These are phyloP conservation scores for Stylophora pistillata DNA, from an alignment of 64 coral and sea anemone species.

Conservation along the genomic window DNA sequence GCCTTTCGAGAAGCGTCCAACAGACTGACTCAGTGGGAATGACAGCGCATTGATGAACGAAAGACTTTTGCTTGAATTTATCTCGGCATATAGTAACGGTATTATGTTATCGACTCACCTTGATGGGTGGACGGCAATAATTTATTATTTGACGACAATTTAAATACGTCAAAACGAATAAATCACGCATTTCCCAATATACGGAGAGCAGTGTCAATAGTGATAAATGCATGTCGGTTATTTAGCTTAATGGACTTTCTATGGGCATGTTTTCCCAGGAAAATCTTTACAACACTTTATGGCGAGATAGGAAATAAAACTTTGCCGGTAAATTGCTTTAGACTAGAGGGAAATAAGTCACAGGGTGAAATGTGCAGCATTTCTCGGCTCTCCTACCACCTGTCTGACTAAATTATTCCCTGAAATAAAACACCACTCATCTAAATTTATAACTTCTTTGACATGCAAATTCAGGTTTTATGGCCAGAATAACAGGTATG, in stretches of 20 bases:
- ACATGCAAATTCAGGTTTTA: conserved; percentile 57
- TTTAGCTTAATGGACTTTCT: background rate
- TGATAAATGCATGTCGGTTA: background rate
- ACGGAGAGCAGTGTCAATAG: conserved; percentile 18
- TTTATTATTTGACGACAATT: conserved; percentile 47
- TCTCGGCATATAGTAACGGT: background rate
- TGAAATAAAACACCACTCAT: conserved; percentile 3
- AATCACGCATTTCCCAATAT: conserved; percentile 20
- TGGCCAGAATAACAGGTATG: conserved; percentile 54
- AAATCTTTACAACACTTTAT: background rate
- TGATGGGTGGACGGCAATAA: background rate
- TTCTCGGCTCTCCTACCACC: conserved; percentile 12
- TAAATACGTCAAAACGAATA: conserved; percentile 35
- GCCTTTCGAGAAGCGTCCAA: background rate
- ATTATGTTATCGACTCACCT: background rate
- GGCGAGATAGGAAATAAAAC: background rate
- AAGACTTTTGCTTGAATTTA: background rate
- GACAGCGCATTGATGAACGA: background rate
- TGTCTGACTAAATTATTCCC: conserved; percentile 2
- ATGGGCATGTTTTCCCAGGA: background rate
- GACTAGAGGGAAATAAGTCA: conserved; percentile 4
- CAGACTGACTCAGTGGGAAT: background rate
- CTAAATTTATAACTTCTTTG: conserved; percentile 51
- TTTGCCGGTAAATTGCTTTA: conserved; percentile 23
- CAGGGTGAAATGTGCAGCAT: conserved; percentile 9